phyloP scores from a whole-genome alignment of 2,113 vertebrate genomes.

The Nannospalax galili region DNA sequence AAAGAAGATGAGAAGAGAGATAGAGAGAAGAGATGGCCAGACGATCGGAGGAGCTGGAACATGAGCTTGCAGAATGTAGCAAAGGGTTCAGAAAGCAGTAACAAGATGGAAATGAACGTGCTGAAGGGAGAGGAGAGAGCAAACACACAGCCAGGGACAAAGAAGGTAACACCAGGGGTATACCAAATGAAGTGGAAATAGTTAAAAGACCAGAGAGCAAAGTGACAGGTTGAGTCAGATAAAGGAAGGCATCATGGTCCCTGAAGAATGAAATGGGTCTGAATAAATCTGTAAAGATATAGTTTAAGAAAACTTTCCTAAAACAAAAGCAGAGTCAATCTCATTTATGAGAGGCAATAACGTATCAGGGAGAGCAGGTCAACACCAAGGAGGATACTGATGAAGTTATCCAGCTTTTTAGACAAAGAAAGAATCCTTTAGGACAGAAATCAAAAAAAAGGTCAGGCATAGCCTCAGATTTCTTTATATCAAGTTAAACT shows the following conservation, averaged over 20 bases:
- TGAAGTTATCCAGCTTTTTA: background rate
- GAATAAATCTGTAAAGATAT: background rate
- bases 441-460: background rate
- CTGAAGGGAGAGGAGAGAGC: background rate
- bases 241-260: background rate
- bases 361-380: background rate
- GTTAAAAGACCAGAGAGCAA: background rate
- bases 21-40: background rate
- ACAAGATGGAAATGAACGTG: background rate
- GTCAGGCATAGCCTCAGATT: background rate
- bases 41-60: background rate
- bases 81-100: background rate
- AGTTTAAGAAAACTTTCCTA: background rate
- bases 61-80: background rate
- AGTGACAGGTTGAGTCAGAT: background rate
- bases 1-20: constrained; percentile 24
- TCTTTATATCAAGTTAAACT: background rate
- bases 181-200: background rate
- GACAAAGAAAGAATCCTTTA: background rate
- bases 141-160: background rate
- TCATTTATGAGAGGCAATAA: background rate
- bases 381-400: background rate
- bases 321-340: background rate
- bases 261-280: background rate
- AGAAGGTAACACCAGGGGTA: background rate